phyloP scores from a whole-genome alignment of 2,797 vertebrate species.

The Tinamus major region DNA sequence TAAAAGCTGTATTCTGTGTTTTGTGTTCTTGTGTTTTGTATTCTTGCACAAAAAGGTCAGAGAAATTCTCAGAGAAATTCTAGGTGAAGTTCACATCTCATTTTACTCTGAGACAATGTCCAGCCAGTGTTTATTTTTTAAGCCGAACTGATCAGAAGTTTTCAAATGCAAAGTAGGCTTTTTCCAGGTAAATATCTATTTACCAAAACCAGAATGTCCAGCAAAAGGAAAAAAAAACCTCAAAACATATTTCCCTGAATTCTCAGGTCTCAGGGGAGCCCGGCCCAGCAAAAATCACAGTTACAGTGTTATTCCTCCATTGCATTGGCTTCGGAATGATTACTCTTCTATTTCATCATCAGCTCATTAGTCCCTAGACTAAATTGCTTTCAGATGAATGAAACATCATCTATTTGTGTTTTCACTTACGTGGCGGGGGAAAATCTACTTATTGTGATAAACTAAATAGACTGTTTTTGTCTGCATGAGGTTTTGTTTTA shows the following conservation, averaged over 20 bases:
- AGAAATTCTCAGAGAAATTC: background rate
- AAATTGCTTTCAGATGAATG: constrained; percentile 49
- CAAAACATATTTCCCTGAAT: background rate
- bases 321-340: constrained; percentile 45
- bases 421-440: constrained; percentile 13
- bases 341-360: constrained; percentile 46
- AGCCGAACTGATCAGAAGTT: background rate
- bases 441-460: constrained; percentile 47
- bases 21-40: background rate
- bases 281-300: background rate
- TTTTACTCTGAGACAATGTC: background rate
- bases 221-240: accelerated
- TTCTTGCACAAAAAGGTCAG: background rate
- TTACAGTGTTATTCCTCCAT: constrained; percentile 15
- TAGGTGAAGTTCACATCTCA: background rate
- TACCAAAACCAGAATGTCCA: background rate
- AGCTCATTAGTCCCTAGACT: constrained; percentile 53
- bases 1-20: background rate
- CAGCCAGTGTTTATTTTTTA: background rate
- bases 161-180: background rate
- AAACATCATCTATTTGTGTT: constrained; percentile 46
- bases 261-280: constrained; percentile 27
- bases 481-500: constrained; percentile 18
- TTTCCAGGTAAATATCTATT: background rate
- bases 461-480: constrained; percentile 34